phyloP scores from a whole-genome alignment of 2,888 invertebrate genomes.

The Penaeus monodon region DNA sequence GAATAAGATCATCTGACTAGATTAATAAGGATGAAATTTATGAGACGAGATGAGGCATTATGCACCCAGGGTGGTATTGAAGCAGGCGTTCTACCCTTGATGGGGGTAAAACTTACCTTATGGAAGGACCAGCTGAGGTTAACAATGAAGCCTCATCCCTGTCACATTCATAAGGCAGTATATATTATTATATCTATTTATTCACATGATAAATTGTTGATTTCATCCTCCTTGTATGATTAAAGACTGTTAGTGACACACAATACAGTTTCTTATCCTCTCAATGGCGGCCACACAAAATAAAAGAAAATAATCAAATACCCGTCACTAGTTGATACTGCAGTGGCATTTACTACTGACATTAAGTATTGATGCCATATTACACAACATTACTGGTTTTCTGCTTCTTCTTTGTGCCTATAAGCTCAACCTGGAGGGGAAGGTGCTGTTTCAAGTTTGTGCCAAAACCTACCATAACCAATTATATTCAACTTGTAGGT shows the following conservation, averaged over 20 bases:
- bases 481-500: not conserved
- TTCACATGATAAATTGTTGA: not conserved
- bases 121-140: not conserved
- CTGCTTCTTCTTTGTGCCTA: slow-evolving; percentile 28
- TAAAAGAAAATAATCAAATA: slow-evolving; percentile 11
- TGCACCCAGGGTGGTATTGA: slow-evolving; percentile 19
- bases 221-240: slow-evolving; percentile 16
- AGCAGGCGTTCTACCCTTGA: not conserved
- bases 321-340: slow-evolving; percentile 29
- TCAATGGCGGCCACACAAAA: no score
- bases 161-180: slow-evolving; percentile 27
- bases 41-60: slow-evolving; percentile 56
- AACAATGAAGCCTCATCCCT: slow-evolving; percentile 6
- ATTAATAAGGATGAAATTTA: slow-evolving; percentile 48
- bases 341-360: slow-evolving; percentile 20
- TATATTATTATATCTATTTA: slow-evolving; percentile 23
- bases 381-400: slow-evolving; percentile 2
- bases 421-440: slow-evolving; percentile 19
- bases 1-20: slow-evolving; percentile 55
- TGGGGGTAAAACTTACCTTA: slow-evolving; percentile 2
- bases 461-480: not conserved
- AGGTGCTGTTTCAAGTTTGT: slow-evolving; percentile 13
- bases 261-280: not conserved
- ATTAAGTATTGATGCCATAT: slow-evolving; percentile 20
- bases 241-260: not conserved